Conservation (phyloP, 1,140 invertebrate genomes). For the Anthonomus grandis region DNA sequence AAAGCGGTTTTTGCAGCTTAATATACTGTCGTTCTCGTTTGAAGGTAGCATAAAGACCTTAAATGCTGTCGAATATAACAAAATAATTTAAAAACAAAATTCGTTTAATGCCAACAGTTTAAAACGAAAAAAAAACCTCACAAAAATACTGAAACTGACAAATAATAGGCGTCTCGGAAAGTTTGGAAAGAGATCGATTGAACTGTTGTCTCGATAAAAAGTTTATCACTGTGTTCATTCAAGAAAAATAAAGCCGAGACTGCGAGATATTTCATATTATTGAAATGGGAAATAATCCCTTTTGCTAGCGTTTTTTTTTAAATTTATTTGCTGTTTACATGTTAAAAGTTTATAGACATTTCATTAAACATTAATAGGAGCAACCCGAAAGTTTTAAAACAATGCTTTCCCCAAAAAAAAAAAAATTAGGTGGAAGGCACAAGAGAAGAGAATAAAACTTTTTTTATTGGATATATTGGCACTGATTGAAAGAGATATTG, state of each 20-base stretch:
- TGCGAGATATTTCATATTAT: conserved; percentile 23
- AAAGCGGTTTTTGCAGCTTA: neutral
- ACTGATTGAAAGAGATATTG: neutral
- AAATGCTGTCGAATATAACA: too few relatives aligned
- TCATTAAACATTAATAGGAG: neutral
- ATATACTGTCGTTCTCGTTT: neutral
- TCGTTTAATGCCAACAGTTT: conserved; percentile 8
- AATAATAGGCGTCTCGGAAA: conserved; percentile 27
- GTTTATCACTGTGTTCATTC: conserved; percentile 28
- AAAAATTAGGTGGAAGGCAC: too few relatives aligned
- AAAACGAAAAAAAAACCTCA: conserved; percentile 21
- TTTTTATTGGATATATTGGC: neutral
- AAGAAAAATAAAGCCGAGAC: conserved; percentile 26
- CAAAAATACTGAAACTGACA: conserved; percentile 25
- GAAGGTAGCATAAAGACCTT: too few relatives aligned
- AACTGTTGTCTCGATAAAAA: conserved; percentile 27
- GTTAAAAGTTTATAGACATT: neutral
- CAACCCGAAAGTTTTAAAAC: neutral
- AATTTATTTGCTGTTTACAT: neutral
- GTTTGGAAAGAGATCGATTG: conserved; percentile 25
- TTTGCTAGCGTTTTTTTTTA: conserved; percentile 10
- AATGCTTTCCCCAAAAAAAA: neutral
- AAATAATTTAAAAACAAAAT: conserved; percentile 17
- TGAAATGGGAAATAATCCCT: conserved; percentile 24
- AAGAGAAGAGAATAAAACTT: neutral